These are phyloP conservation scores for Dexiosoma caninum DNA, from an alignment of 2,888 invertebrate species.

Conservation along the genomic window DNA sequence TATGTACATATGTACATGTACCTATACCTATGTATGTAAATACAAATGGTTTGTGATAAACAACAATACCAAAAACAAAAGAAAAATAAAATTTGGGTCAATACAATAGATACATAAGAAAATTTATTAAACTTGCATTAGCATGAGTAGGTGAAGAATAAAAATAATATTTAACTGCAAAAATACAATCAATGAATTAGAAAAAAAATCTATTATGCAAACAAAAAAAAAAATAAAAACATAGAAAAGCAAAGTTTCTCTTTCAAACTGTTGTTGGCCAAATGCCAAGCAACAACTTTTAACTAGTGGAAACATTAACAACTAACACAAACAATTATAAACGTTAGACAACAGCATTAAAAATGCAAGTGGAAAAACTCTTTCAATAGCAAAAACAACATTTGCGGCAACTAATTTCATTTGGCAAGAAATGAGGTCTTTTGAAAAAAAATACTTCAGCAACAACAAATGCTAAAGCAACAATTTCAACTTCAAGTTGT, in stretches of 20 bases:
- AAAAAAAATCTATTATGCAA: constrained; percentile 36
- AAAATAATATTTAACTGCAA: constrained; percentile 57
- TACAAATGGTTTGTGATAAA: too few species aligned
- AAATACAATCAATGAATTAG: constrained; percentile 59
- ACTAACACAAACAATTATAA: constrained; percentile 20
- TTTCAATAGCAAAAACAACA: constrained; percentile 49
- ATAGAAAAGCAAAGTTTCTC: constrained; percentile 56
- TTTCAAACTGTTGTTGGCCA: constrained; percentile 58
- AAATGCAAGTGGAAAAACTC: constrained; percentile 61
- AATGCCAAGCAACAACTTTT: constrained; percentile 55
- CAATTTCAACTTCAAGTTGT: constrained; percentile 52
- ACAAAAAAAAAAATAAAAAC: constrained; percentile 14
- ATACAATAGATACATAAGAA: constrained; percentile 24
- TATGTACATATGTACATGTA: too few species aligned
- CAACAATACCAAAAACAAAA: constrained; percentile 14
- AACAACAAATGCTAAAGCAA: constrained; percentile 23
- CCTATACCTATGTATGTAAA: too few species aligned
- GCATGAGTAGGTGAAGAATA: constrained; percentile 16
- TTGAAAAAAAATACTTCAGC: constrained; percentile 49
- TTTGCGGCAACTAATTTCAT: constrained; percentile 57
- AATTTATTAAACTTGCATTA: constrained; percentile 35
- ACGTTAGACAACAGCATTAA: constrained; percentile 44
- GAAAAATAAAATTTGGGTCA: constrained; percentile 38
- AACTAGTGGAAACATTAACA: constrained; percentile 28
- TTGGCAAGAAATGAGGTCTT: constrained; percentile 62